Evolutionary conservation across 2,888 invertebrate genomes (phyloP), one percentile per base, ranked within the genome.

Genomic region (Sphaerophoria taeniata): DNA sequence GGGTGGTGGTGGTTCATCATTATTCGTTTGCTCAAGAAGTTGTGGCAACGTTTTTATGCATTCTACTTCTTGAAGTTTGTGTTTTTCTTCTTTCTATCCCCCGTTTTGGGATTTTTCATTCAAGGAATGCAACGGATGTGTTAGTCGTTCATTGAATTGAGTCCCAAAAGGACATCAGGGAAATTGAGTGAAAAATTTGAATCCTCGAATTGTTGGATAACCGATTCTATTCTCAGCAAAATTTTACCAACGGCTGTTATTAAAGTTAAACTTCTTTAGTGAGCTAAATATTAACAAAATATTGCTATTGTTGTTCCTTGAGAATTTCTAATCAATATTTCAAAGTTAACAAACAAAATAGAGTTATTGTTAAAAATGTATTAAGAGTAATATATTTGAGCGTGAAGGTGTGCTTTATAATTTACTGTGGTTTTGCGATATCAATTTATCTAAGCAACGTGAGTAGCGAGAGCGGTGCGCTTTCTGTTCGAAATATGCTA

Each of bases 131-230:
- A 56, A 69, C 75, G 45, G 56, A 53, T 72, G 72, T 67, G 61
- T 51, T 72, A 84, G 84, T 84, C 75, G 84, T 76, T 80, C 71
- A 72, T 63, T 80, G 75, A 75, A 75, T 84, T 69, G n/a, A 63
- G 84, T 84, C 84, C 84, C 67, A 51, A 61, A 75, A 84, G 84
- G 84, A 84, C 80, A 72, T 76, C 24, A 39, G 31, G 39, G 65
- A 47, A 36, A 16, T 31, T 45, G 11, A 24, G 31, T 11, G 31
- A 12, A 12, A 36, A 24, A 24, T 24, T 24, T 24, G 24, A 24
- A 24, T 24, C 24, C 24, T 24, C 2, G 24, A 24, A 24, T 24
- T 24, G 24, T 58, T 58, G 69, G 73, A 70, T 70, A 70, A 72
- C 71, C 39, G 60, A 74, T 74, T 73, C 45, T 71, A 6, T 74